These are phyloP conservation scores for Odontamblyopus rebecca DNA, from an alignment of 2,797 vertebrate species.

Conservation along the genomic window DNA sequence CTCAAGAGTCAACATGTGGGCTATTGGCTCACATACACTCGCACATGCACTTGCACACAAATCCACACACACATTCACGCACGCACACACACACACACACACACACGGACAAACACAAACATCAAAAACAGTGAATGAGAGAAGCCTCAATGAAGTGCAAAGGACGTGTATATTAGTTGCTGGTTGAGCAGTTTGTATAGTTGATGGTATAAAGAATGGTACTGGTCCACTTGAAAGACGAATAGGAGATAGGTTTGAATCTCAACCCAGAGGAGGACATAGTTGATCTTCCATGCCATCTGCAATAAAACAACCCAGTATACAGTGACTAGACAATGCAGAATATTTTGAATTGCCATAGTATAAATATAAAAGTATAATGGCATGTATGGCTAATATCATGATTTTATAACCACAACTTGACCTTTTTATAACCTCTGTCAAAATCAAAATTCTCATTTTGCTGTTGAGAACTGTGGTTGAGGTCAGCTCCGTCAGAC, in stretches of 20 bases:
- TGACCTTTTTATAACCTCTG: not conserved
- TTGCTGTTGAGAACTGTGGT: not conserved
- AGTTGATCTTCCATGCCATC: no score
- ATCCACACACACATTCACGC: not conserved
- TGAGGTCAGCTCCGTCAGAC: not conserved
- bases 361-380: no score
- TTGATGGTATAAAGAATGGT: no score
- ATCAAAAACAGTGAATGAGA: not conserved
- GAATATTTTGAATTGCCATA: no score
- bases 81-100: conserved; percentile 4
- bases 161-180: not conserved
- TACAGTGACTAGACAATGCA: no score
- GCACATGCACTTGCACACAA: conserved; percentile 8
- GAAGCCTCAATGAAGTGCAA: not conserved
- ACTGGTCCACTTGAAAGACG: no score
- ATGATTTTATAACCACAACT: not conserved
- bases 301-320: no score
- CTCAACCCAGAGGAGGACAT: no score
- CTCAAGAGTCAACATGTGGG: conserved; percentile 85
- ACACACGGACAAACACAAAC: not conserved
- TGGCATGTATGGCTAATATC: not conserved
- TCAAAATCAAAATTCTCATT: conserved; percentile 7
- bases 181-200: no score
- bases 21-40: conserved; percentile 79
- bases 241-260: no score